Evolutionary conservation across 2,888 invertebrate genomes (phyloP), one percentile per base, ranked within the genome.

Genomic region (Diabrotica balteata): DNA sequence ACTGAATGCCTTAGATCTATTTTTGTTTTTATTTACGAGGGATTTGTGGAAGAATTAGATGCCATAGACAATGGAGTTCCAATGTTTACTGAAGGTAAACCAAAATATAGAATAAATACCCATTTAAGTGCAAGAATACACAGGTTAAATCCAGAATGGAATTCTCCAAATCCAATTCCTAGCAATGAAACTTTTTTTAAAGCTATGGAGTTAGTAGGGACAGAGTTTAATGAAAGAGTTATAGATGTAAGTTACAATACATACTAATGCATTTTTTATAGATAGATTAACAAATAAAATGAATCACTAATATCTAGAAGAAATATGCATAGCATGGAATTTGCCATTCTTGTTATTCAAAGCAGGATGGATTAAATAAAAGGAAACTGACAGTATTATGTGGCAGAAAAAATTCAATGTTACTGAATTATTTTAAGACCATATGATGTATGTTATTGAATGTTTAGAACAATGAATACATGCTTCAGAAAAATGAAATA

Each of bases 21-120:
- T 10, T 95, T 87, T 77, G 85, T 87, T 71, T 89, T 90, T 80
- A 87, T 98, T 0, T 99, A 99, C 82, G 91, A 93, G 72, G 88
- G 88, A 67, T 93, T 98, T 64, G 90, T 99, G 10, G 91, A 93
- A 85, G 97, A 98, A 87, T 88, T 99, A 68, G 99, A 99, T 85
- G 98, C 93, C 0, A 93, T 98, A 64, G 99, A 99, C 82, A 99
- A 99, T 86, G 99, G 98, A n/a, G 88, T 98, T 0, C 90, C 91
- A 0, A 92, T 94, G 87, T 84, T 80, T 72, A 89, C 88, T 71
- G 89, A 90, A 52, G 92, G 89, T 2, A 90, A 91, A 78, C 90
- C 92, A 0, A 86, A 84, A 45, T 97, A 96, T 81, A 87, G 87
- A 71, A 93, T 97, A n/a, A 87, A 88, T 1, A 94, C 97, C 0